phyloP scores from a whole-genome alignment of 2,113 vertebrate genomes.

The Peromyscus polionotus region DNA sequence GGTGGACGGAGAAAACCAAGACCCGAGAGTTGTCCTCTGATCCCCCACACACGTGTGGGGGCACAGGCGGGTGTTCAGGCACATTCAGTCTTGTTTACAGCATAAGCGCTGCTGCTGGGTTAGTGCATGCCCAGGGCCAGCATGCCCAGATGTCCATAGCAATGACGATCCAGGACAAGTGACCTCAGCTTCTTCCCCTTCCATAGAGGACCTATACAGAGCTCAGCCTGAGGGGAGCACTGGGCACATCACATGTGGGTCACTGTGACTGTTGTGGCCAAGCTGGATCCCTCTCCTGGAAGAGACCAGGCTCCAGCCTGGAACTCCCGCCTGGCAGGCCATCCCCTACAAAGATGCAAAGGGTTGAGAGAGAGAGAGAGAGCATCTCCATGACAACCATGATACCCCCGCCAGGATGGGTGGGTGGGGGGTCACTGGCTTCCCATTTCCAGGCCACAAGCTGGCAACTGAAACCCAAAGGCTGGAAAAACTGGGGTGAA shows the following conservation, averaged over 20 bases:
- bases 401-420: too few species aligned
- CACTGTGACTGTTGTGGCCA: background rate
- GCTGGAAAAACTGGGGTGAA: conserved; percentile 12
- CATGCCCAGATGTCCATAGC: background rate
- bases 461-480: conserved; percentile 26
- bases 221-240: background rate
- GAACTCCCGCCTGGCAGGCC: background rate
- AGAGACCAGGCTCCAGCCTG: background rate
- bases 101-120: too few species aligned
- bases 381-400: conserved; percentile 47
- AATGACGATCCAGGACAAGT: background rate
- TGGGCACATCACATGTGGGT: background rate
- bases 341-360: background rate
- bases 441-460: background rate
- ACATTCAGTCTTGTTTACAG: background rate
- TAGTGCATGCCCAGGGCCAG: fast-evolving
- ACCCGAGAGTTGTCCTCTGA: background rate
- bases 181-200: background rate
- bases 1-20: too few species aligned
- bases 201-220: background rate
- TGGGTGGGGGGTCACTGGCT: background rate
- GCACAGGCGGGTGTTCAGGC: background rate
- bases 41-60: too few species aligned
- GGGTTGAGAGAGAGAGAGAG: background rate
- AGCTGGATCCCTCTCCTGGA: background rate